phyloP scores from a whole-genome alignment of 92 coral and sea anemone genomes.

The Zoanthus sansibaricus region DNA sequence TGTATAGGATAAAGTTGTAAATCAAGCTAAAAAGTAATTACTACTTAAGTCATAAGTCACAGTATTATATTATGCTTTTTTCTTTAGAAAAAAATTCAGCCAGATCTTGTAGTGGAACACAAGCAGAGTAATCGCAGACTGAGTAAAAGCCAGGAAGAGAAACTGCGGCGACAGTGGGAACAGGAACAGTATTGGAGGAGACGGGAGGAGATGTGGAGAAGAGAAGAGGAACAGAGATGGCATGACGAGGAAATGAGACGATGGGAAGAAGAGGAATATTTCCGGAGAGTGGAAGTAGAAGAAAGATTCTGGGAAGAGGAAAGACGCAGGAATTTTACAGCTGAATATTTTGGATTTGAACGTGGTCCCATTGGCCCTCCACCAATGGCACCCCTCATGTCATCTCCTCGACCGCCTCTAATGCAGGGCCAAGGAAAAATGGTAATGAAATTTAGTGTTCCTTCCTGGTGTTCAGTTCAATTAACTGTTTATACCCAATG shows the following conservation, averaged over 20 bases:
- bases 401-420: slow-evolving; percentile 66
- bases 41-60: too few relatives aligned
- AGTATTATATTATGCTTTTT: not conserved
- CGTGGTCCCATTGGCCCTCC: slow-evolving; percentile 82
- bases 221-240: slow-evolving; percentile 74
- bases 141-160: slow-evolving; percentile 88
- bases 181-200: slow-evolving; percentile 93
- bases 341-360: slow-evolving; percentile 79
- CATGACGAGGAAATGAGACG: slow-evolving; percentile 81
- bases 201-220: slow-evolving; percentile 75
- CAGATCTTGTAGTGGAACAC: slow-evolving; percentile 92
- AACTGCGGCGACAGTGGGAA: slow-evolving; percentile 94
- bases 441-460: slow-evolving; percentile 53
- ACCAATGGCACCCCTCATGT: slow-evolving; percentile 75
- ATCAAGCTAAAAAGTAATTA: too few relatives aligned
- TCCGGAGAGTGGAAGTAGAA: slow-evolving; percentile 86
- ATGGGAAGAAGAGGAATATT: slow-evolving; percentile 95
- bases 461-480: not conserved
- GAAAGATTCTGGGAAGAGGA: slow-evolving; percentile 97
- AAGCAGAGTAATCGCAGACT: slow-evolving; percentile 87
- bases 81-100: slow-evolving; percentile 94
- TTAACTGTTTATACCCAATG: not conserved
- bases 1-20: too few relatives aligned
- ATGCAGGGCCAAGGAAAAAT: slow-evolving; percentile 84
- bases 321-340: slow-evolving; percentile 80